Evolutionary conservation across 2,113 vertebrate genomes (phyloP).

Genomic region (Zosterops pallidus): DNA sequence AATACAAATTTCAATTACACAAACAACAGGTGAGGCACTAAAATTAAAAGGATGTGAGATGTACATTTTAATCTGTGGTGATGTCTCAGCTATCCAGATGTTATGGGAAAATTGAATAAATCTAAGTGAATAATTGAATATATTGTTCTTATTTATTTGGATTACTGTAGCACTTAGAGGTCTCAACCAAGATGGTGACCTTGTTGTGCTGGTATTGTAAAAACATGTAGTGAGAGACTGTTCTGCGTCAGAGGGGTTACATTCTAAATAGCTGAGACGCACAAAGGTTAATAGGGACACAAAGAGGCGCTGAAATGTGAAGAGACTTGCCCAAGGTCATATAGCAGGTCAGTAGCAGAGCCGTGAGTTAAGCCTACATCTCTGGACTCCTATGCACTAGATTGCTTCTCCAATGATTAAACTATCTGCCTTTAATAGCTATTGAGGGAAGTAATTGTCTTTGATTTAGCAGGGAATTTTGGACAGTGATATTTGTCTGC

Average conservation of each 20-base stretch:
- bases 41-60: conserved; percentile 18
- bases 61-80: neutral
- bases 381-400: conserved; percentile 37
- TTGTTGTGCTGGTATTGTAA: conserved; percentile 66
- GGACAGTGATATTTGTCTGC: conserved; percentile 25
- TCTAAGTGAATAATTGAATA: conserved; percentile 66
- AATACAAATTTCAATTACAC: conserved; percentile 25
- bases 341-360: conserved; percentile 65
- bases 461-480: conserved; percentile 46
- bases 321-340: conserved; percentile 69
- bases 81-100: conserved; percentile 33
- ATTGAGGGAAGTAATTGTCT: conserved; percentile 49
- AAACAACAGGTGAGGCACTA: conserved; percentile 22
- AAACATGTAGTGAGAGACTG: conserved; percentile 66
- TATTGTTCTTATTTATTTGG: conserved; percentile 67
- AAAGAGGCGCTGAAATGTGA: conserved; percentile 69
- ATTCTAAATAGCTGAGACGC: conserved; percentile 62
- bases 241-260: conserved; percentile 61
- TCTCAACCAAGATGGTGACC: conserved; percentile 65
- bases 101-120: conserved; percentile 51
- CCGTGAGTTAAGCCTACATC: conserved; percentile 33
- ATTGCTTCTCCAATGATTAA: conserved; percentile 58
- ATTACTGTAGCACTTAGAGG: conserved; percentile 63
- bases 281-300: conserved; percentile 70
- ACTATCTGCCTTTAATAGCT: conserved; percentile 62